Base-by-base conservation (phyloP, 2,888 invertebrate genomes). In the Campoplex capitator region DNA sequence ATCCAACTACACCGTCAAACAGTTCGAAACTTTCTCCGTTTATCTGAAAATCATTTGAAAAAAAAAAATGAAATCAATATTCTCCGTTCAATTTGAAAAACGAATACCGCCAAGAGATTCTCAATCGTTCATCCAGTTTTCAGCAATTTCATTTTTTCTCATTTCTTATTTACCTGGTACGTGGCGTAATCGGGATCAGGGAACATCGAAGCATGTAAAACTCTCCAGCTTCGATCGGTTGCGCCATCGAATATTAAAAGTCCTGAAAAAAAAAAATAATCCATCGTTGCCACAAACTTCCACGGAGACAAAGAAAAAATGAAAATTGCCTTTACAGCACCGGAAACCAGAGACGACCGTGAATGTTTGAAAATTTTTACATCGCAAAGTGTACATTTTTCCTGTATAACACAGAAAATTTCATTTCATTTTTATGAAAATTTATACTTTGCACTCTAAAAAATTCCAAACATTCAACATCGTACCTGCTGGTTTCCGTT, bases 181-280 rank as follows among this genome's bases (percentile, higher is more conserved):
- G 96, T 96, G 0, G 97, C 96, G 89, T 97, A 96, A 93, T 98
- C 97, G 0, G 98, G 98, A 95, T 98, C 97, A 0, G 98, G 98
- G 94, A 97, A 97, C 98, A 98, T 98, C 71, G 97, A 96, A 0
- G 98, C 97, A 94, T 98, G 98, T 42, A 96, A 96, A 3, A 97
- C 95, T 73, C 98, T 95, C 98, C 98, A 98, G 48, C 98, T 97
- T 88, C 96, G 96, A 92, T 97, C 97, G 68, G 96, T 96, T 4
- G 96, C 95, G 13, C 96, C 97, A 91, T 98, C 97, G 92, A 97
- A 97, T 0, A 96, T 95, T 1, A 96, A 91, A 11, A 96, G 90
- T 76, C 95, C 96, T 95, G 76, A 67, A 85, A 48, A 81, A n/a
- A 38, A 23, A 74, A 81, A n/a, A 38, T n/a, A 74, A 68, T 38